phyloP scores from a whole-genome alignment of 1,140 invertebrate genomes.

The Thaumetopoea pityocampa region DNA sequence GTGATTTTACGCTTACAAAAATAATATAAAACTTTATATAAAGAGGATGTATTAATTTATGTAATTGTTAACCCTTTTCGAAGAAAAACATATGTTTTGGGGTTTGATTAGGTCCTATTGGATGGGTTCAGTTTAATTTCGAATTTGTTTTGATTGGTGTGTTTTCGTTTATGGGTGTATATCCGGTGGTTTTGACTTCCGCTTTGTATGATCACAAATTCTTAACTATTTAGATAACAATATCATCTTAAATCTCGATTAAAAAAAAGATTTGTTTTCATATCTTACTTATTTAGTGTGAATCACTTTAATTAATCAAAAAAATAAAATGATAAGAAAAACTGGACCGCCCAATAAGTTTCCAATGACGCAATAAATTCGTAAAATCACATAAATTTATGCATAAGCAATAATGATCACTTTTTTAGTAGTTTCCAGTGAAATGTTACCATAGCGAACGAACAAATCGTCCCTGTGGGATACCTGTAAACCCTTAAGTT shows the following conservation, averaged over 20 bases:
- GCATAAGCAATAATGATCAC: constrained; percentile 35
- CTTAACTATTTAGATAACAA: constrained; percentile 2
- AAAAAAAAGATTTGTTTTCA: too few relatives aligned
- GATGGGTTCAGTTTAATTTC: constrained; percentile 56
- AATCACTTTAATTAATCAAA: constrained; percentile 6
- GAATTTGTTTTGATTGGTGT: constrained; percentile 65
- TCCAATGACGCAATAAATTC: constrained; percentile 30
- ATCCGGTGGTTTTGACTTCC: constrained; percentile 43
- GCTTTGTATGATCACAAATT: constrained; percentile 17
- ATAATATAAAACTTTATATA: constrained; percentile 29
- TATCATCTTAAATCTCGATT: too few relatives aligned
- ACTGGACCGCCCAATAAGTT: constrained; percentile 33
- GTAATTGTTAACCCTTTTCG: constrained; percentile 65
- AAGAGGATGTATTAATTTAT: constrained; percentile 70
- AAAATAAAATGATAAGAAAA: constrained; percentile 7
- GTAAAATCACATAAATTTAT: constrained; percentile 39
- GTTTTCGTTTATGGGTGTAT: constrained; percentile 32
- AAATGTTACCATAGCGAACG: constrained; percentile 14
- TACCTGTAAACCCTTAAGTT: constrained; percentile 1
- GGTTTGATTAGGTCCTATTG: constrained; percentile 49
- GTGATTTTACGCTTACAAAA: constrained; percentile 63
- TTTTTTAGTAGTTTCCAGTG: constrained; percentile 23
- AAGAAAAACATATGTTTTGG: constrained; percentile 52
- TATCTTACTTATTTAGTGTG: too few relatives aligned
- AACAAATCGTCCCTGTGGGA: constrained; percentile 35